Evolutionary conservation across 2,888 invertebrate genomes (phyloP).

Genomic region (Nephrotoma guestfalica): DNA sequence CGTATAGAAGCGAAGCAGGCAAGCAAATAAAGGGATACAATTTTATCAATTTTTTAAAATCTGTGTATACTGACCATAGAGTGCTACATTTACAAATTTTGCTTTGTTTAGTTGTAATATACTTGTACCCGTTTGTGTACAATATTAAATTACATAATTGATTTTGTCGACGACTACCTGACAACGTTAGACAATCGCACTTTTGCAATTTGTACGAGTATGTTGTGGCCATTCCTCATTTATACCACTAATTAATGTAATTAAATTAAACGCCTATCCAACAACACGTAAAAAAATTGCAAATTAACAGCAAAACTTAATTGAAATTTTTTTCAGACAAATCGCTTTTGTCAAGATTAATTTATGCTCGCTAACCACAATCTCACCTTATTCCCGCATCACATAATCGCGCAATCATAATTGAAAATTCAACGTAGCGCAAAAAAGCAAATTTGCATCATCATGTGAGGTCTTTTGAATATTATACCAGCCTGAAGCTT

Average conservation of each 20-base stretch:
- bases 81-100: not conserved
- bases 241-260: not conserved
- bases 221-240: not conserved
- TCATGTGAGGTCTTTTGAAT: not conserved
- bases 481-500: not conserved
- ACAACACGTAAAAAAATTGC: not conserved
- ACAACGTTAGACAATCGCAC: not conserved
- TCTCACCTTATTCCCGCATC: not conserved
- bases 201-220: not conserved
- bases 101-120: not conserved
- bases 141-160: not conserved
- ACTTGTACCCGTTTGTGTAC: not conserved
- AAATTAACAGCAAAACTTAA: not conserved
- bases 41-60: not conserved
- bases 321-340: not conserved
- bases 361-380: not conserved
- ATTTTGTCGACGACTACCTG: not conserved
- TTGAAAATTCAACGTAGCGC: not conserved
- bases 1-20: not conserved
- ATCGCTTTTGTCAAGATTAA: not conserved
- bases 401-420: not conserved
- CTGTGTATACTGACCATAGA: not conserved
- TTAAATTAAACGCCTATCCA: not conserved
- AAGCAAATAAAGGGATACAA: not conserved
- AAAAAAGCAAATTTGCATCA: not conserved